Evolutionary conservation across 2,113 vertebrate species (phyloP), one percentile per base, ranked within the genome.

Genomic region (Galemys pyrenaicus): DNA sequence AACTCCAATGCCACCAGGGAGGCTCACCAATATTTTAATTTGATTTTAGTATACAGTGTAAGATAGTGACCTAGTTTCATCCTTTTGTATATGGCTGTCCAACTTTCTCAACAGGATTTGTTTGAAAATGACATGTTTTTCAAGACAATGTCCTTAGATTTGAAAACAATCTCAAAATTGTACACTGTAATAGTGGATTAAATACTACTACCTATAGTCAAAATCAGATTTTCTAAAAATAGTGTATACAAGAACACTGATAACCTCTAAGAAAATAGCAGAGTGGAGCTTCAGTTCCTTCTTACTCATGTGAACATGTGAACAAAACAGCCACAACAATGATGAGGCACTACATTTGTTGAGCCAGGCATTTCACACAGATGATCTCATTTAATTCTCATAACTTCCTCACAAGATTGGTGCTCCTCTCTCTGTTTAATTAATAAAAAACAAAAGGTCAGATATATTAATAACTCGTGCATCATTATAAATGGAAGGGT

Each of bases 171-270:
- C 82, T 94, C 51, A 93, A 67, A 67, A 94, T 56, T 15, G 4
- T 67, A 67, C 19, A 30, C 13, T 68, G 37, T 84, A 75, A 71
- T 79, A 88, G 85, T 80, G 78, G 20, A 64, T 71, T 96, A 89
- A 94, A 84, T 35, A 67, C 73, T 65, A 51, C 28, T 67, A 88
- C 64, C 62, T 75, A 64, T 93, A 92, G 35, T 56, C 87, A 71
- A 94, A 44, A 65, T 77, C 35, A 65, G 22, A 51, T 89, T 91
- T 96, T 85, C 46, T 35, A 85, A 68, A 95, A 87, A 35, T 39
- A 15, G 24, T 80, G 8, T 41, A 8, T 58, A 78, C 83, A 83
- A n/a, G 16, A 73, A 73, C 3, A 75, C 10, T 60, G 8, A 24
- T n/a, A 24, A 49, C 6, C 28, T 92, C 28, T 5, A 49, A 13